Evolutionary conservation across 2,797 vertebrate genomes (phyloP).

Genomic region (Lates japonicus): DNA sequence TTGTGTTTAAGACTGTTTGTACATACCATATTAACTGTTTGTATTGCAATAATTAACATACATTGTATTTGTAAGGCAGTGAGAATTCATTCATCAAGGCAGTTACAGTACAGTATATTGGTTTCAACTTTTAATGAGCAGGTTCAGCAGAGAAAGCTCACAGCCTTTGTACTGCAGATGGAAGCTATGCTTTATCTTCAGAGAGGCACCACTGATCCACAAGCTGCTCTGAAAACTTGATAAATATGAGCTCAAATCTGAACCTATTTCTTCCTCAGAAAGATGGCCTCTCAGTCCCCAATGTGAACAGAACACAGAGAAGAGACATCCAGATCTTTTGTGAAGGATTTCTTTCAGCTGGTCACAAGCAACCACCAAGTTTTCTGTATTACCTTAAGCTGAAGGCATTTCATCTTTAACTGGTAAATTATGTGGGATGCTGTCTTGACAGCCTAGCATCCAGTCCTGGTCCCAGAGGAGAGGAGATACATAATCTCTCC

Average conservation of each 20-base stretch:
- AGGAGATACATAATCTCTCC: background rate
- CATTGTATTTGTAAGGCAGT: too few relatives aligned
- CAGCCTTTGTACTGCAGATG: conserved; percentile 10
- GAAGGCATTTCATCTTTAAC: conserved; percentile 40
- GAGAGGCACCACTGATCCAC: conserved; percentile 33
- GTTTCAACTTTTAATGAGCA: conserved; percentile 41
- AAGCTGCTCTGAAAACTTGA: conserved; percentile 30
- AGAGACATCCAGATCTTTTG: conserved; percentile 9
- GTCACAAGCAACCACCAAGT: background rate
- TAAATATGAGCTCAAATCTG: conserved; percentile 31
- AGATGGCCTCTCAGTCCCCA: conserved; percentile 4
- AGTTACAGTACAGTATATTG: background rate
- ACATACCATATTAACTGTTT: background rate
- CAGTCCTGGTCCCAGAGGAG: background rate
- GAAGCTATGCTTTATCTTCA: conserved; percentile 42
- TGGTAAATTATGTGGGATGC: conserved; percentile 45
- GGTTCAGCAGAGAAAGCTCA: conserved; percentile 1
- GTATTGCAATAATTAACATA: background rate
- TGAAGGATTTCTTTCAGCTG: conserved; percentile 16
- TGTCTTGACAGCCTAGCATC: conserved; percentile 24
- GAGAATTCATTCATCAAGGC: too few relatives aligned
- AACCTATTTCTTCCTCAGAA: conserved; percentile 20
- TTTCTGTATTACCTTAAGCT: conserved; percentile 34
- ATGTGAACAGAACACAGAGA: conserved; percentile 20
- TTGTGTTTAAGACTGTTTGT: background rate